Conservation (phyloP, 2,888 invertebrate genomes). For the Hesperia comma region DNA sequence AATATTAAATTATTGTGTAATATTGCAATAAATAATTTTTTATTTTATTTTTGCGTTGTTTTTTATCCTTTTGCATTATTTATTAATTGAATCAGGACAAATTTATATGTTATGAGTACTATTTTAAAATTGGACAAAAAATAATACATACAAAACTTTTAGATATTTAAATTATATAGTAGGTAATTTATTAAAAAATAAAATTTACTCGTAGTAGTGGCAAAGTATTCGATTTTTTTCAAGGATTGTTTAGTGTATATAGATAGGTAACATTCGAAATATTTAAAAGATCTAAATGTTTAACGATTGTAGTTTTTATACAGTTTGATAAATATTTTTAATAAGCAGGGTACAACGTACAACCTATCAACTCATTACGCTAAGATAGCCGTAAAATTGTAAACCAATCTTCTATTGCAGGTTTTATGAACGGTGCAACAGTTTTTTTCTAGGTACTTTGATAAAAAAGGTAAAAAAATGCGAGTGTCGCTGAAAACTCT, state of each 20-base stretch:
- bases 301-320: conserved; percentile 62
- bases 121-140: too few species aligned
- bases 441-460: too few species aligned
- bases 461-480: too few species aligned
- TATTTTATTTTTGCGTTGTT: conserved; percentile 18
- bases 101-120: too few species aligned
- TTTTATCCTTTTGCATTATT: background rate
- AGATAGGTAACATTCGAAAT: conserved; percentile 32
- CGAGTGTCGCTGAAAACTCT: too few species aligned
- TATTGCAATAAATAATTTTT: conserved; percentile 31
- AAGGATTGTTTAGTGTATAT: conserved; percentile 24
- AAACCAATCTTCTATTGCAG: too few species aligned
- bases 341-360: conserved; percentile 65
- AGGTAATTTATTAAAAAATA: too few species aligned
- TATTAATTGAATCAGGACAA: background rate
- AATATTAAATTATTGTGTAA: conserved; percentile 34
- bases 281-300: conserved; percentile 46
- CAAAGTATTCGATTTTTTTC: background rate
- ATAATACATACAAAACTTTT: too few species aligned
- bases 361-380: background rate
- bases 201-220: too few species aligned
- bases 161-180: too few species aligned
- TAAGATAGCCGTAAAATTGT: background rate
- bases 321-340: conserved; percentile 52
- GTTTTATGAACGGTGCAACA: too few species aligned